phyloP scores from a whole-genome alignment of 2,797 vertebrate genomes.

The Brotula barbata region DNA sequence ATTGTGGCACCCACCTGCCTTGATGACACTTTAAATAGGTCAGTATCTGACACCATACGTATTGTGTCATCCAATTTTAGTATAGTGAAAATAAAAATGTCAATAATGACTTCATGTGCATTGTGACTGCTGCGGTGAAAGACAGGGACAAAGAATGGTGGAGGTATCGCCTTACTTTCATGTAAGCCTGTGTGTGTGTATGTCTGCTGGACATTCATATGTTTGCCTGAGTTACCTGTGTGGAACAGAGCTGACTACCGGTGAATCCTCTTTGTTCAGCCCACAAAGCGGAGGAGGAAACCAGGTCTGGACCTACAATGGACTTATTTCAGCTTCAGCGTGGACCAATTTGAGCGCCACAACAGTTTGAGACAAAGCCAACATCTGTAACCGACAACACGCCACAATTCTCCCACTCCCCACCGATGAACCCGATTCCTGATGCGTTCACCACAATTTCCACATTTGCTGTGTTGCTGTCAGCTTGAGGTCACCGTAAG shows the following conservation, averaged over 20 bases:
- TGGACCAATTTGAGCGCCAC: slow-evolving; percentile 10
- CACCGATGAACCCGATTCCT: no score
- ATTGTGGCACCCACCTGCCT: slow-evolving; percentile 1
- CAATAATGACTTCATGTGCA: background rate
- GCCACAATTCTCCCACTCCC: no score
- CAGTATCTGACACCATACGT: slow-evolving; percentile 16
- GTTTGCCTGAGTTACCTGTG: background rate
- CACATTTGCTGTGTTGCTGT: no score
- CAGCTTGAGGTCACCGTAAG: no score
- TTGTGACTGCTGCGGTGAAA: slow-evolving; percentile 7
- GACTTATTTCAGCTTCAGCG: slow-evolving; percentile 31
- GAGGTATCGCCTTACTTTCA: background rate
- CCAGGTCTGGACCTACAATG: slow-evolving; percentile 5
- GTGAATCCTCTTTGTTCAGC: slow-evolving; percentile 46
- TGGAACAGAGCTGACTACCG: slow-evolving; percentile 10
- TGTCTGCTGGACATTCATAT: background rate
- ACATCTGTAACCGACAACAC: no score
- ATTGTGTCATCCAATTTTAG: no score
- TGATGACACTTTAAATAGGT: slow-evolving; percentile 5
- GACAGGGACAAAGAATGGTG: background rate
- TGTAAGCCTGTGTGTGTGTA: background rate
- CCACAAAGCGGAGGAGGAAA: slow-evolving; percentile 52
- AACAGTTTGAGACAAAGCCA: no score
- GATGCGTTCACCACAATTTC: no score
- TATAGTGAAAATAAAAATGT: no score